Evolutionary conservation across 2,797 vertebrate species (phyloP).

Genomic region (Periophthalmus magnuspinnatus): DNA sequence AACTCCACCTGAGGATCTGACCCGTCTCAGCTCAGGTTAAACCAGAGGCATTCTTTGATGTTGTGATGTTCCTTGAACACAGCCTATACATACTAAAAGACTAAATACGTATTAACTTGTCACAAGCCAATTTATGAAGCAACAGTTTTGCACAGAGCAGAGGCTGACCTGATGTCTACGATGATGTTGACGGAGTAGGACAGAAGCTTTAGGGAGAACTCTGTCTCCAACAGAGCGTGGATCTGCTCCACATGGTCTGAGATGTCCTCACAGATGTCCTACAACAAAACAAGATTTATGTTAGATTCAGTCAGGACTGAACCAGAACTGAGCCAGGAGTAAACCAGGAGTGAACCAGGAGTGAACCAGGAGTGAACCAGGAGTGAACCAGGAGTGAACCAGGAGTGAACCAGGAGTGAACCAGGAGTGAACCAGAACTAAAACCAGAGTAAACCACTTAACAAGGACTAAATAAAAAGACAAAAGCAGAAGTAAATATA

Average conservation of each 20-base stretch:
- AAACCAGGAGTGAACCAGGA: background rate
- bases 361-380: background rate
- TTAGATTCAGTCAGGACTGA: background rate
- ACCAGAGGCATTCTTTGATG: too few species aligned
- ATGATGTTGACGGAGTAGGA: slow-evolving; percentile 98
- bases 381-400: background rate
- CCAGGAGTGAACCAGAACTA: background rate
- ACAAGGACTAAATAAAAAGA: background rate
- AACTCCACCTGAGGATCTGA: too few species aligned
- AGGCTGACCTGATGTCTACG: slow-evolving; percentile 86
- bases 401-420: too few species aligned
- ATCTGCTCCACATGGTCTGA: slow-evolving; percentile 99
- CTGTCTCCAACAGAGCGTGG: slow-evolving; percentile 94
- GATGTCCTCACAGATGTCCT: slow-evolving; percentile 99
- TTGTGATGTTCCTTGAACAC: too few species aligned
- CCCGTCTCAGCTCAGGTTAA: too few species aligned
- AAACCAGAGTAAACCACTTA: background rate
- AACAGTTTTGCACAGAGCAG: too few species aligned
- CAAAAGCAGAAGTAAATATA: background rate
- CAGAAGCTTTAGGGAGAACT: slow-evolving; percentile 96
- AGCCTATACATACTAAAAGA: too few species aligned
- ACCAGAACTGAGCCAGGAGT: background rate
- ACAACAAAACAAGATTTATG: slow-evolving; percentile 6
- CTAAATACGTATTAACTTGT: too few species aligned
- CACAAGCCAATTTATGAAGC: too few species aligned